Conservation (phyloP, 2,797 vertebrate genomes). For the Toxotes lorentzi region DNA sequence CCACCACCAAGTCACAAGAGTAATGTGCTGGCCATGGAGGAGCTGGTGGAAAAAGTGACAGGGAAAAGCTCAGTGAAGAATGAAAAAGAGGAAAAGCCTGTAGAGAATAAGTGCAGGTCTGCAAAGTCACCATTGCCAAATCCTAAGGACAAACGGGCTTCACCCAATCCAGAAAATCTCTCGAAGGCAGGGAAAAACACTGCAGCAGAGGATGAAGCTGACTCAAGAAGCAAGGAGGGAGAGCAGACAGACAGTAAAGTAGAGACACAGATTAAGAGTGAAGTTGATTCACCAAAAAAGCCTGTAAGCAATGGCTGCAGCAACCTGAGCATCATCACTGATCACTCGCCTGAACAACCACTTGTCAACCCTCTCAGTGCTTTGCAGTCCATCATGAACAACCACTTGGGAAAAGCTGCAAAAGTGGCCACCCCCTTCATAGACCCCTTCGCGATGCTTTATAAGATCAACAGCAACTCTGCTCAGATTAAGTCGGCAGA, state of each 20-base stretch:
- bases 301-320: constrained; percentile 92
- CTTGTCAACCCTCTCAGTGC: constrained; percentile 96
- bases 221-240: constrained; percentile 68
- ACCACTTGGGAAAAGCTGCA: constrained; percentile 95
- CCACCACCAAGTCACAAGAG: constrained; percentile 93
- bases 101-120: constrained; percentile 83
- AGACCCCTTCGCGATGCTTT: constrained; percentile 95
- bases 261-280: constrained; percentile 89
- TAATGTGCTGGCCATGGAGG: constrained; percentile 98
- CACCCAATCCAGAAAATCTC: constrained; percentile 83
- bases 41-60: constrained; percentile 97
- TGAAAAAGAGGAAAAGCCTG: constrained; percentile 88
- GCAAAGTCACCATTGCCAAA: constrained; percentile 86
- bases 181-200: constrained; percentile 78
- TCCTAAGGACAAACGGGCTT: constrained; percentile 88
- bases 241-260: constrained; percentile 61
- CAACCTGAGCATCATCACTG: constrained; percentile 92
- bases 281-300: constrained; percentile 88
- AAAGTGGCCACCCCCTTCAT: constrained; percentile 92
- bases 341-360: constrained; percentile 93
- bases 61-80: constrained; percentile 90
- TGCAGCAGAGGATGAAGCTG: constrained; percentile 77
- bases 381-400: constrained; percentile 99
- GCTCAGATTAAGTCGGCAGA: constrained; percentile 90
- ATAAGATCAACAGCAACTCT: constrained; percentile 94